Base-by-base conservation (phyloP, 2,797 vertebrate species). In the Anguilla marmorata region DNA sequence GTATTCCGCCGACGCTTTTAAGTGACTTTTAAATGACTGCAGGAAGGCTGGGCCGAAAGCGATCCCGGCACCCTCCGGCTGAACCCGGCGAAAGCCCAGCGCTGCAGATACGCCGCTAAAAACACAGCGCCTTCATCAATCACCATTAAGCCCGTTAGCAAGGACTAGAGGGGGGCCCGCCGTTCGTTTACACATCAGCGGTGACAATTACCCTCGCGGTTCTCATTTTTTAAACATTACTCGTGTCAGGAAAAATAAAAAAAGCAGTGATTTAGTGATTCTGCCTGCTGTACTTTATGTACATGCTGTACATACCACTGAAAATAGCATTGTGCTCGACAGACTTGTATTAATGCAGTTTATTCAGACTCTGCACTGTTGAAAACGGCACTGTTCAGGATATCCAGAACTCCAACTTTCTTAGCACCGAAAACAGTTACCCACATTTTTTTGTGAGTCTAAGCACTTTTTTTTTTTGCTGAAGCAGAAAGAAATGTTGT, bases 111-210 rank as follows among this genome's bases (percentile, higher is more conserved):
- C 87, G 87, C 87, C 69, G 86, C 84, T 91, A 84, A 88, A 87
- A 88, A 48, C 76, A 89, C 80, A 87, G 69, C 27, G 48, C 83
- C 86, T 89, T 91, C 91, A 92, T 92, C 89, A 90, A 91, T 93
- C 91, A 92, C 89, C 85, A 90, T 91, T 89, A 92, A 6, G 45
- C 24, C 58, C 16, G 87, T 89, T 84, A 83, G 88, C 87, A 6
- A 45, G 12, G 14, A 33, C 82, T 86, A 88, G 30, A 16, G n/a
- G 88, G 87, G 86, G 87, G 86, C 63, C 86, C 87, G 85, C 85
- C 88, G 88, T 91, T 88, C 87, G 89, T 89, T 83, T 85, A 89
- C 84, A 86, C 86, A 89, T 89, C 89, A 84, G 85, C 88, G 69
- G 88, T 74, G 89, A 90, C 86, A 76, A 91, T 72, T 60, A 80